Conservation (phyloP, 1,140 invertebrate genomes). For the Zophobas atratus region DNA sequence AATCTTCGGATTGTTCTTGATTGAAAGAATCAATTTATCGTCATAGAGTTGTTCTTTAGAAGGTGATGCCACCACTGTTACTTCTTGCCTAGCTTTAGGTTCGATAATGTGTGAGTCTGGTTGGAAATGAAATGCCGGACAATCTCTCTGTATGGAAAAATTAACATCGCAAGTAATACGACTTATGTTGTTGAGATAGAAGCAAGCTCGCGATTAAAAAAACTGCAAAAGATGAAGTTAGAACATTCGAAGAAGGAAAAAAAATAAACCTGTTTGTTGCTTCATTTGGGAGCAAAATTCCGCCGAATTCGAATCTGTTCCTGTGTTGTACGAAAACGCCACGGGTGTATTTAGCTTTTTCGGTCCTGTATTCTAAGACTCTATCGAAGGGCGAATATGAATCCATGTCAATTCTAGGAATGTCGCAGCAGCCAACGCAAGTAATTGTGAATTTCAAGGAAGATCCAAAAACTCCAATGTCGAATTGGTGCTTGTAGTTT, state of each 20-base stretch:
- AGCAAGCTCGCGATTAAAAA: neutral
- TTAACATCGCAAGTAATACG: neutral
- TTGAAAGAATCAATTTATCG: conserved; percentile 52
- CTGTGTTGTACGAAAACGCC: conserved; percentile 55
- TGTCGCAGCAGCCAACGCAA: conserved; percentile 59
- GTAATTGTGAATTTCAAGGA: conserved; percentile 45
- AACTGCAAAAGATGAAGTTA: neutral
- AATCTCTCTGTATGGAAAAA: conserved; percentile 19
- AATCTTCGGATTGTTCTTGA: conserved; percentile 63
- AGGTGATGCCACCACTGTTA: conserved; percentile 54
- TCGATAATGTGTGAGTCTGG: conserved; percentile 37
- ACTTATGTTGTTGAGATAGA: conserved; percentile 1
- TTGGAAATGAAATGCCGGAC: conserved; percentile 41
- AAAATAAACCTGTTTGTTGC: conserved; percentile 1
- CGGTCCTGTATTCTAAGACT: conserved; percentile 36
- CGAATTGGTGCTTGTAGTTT: conserved; percentile 57
- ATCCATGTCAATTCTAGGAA: conserved; percentile 58
- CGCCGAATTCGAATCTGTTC: conserved; percentile 61
- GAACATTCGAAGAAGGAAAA: neutral
- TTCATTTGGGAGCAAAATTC: conserved; percentile 33
- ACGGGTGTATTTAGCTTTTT: conserved; percentile 53
- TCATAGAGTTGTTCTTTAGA: conserved; percentile 48
- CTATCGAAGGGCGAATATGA: conserved; percentile 59
- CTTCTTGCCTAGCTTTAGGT: conserved; percentile 44
- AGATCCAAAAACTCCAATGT: conserved; percentile 52